Conservation (phyloP, 1,140 invertebrate genomes). For the Hormaphis cornu region DNA sequence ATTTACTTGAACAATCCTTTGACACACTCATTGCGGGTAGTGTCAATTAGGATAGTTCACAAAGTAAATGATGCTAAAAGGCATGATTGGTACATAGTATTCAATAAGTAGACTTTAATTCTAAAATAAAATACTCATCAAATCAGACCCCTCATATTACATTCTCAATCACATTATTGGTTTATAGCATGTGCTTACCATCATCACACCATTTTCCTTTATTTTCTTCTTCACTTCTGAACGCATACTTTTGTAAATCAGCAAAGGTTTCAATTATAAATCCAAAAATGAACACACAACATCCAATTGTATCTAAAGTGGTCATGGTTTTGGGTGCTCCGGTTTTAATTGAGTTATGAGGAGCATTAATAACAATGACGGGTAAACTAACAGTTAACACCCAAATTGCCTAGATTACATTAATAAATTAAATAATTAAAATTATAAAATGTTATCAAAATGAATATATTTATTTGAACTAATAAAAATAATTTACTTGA, state of each 20-base stretch:
- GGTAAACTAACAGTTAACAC: slow-evolving; percentile 84
- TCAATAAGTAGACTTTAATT: too few relatives aligned
- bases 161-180: too few relatives aligned
- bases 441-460: background rate
- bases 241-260: slow-evolving; percentile 83
- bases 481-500: slow-evolving; percentile 50
- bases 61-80: too few relatives aligned
- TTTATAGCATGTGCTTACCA: slow-evolving; percentile 54
- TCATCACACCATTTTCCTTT: slow-evolving; percentile 82
- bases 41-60: too few relatives aligned
- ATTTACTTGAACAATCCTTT: too few relatives aligned
- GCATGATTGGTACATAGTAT: too few relatives aligned
- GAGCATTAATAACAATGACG: slow-evolving; percentile 83
- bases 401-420: slow-evolving; percentile 67
- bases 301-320: slow-evolving; percentile 70
- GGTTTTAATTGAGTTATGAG: slow-evolving; percentile 60
- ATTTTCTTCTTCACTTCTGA: slow-evolving; percentile 74
- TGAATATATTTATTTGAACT: background rate
- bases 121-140: too few relatives aligned
- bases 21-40: too few relatives aligned
- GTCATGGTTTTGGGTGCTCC: slow-evolving; percentile 69
- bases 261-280: slow-evolving; percentile 78
- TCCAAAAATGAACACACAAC: slow-evolving; percentile 71
- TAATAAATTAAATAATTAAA: slow-evolving; percentile 1
- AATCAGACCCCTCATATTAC: too few relatives aligned